Evolutionary conservation across 2,113 vertebrate species (phyloP), one percentile per base, ranked within the genome.

Genomic region (Pavo muticus): DNA sequence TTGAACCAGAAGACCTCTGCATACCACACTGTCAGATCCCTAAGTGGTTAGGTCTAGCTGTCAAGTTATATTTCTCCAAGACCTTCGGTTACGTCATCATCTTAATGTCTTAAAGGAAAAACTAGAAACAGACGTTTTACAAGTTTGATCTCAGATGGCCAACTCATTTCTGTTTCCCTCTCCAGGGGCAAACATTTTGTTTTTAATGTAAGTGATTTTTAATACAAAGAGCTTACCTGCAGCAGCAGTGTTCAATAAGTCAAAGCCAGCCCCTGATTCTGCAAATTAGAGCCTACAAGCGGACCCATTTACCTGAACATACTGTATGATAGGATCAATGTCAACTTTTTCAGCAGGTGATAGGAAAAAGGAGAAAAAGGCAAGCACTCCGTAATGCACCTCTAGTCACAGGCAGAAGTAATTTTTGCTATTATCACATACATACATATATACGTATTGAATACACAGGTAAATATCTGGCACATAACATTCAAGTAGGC

Each of bases 1-100:
- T 69, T 81, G 70, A 69, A 78, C 90, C 90, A 97, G 61, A 81
- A 93, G 91, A 93, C 86, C 86, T 84, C 93, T 90, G 76, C 90
- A 96, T 95, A 82, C 88, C 93, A 90, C 2, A 6, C 73, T 82
- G 76, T 59, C 85, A 84, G 72, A 84, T 42, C 44, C 57, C 1
- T 71, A 78, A 95, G 52, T 12, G 56, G 68, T 64, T 37, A 60
- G 0, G 1, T 84, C 87, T 67, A 91, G 77, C 39, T 78, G 54
- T 65, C 32, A 69, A 93, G 42, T 67, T 42, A 11, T 74, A 84
- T 82, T 91, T 95, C 80, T 78, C 19, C 30, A 86, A 91, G 60
- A 71, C 47, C 23, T 72, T 71, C 72, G 71, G 47, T 78, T 81
- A 69, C 6, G 65, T 65, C 85, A 88, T 60, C 47, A 29, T 88